These are phyloP conservation scores for Pseudotriccus pelzelni DNA, from an alignment of 2,797 vertebrate genomes.

Conservation along the genomic window DNA sequence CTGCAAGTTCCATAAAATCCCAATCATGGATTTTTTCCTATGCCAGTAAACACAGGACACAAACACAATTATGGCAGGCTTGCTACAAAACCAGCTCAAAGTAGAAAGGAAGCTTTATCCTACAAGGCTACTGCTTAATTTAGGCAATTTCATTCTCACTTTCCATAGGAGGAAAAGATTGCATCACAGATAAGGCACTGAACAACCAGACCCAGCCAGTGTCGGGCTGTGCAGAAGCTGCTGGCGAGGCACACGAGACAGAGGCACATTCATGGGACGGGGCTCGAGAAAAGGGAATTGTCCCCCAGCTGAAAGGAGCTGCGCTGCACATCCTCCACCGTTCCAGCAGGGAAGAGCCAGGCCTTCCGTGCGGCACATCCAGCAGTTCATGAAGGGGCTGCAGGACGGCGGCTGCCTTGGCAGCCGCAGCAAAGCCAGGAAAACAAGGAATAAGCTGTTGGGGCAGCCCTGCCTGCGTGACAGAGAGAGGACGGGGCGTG, in stretches of 20 bases:
- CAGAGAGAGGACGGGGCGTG: not conserved
- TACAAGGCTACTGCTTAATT: not conserved
- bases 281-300: not conserved
- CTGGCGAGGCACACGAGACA: not conserved
- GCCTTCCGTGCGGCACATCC: not conserved
- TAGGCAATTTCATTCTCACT: not conserved
- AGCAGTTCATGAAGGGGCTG: not conserved
- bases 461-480: not conserved
- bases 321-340: not conserved
- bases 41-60: not conserved
- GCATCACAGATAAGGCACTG: not conserved
- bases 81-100: not conserved
- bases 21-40: constrained; percentile 7
- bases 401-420: not conserved
- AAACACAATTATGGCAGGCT: not conserved
- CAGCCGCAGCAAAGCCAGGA: not conserved
- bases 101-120: constrained; percentile 37
- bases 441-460: constrained; percentile 24
- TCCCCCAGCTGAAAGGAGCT: not conserved
- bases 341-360: not conserved
- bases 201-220: not conserved
- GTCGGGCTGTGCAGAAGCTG: not conserved
- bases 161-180: constrained; percentile 31
- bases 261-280: not conserved
- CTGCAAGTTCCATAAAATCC: not conserved